Evolutionary conservation across 2,888 invertebrate genomes (phyloP).

Genomic region (Hetaerina titia): DNA sequence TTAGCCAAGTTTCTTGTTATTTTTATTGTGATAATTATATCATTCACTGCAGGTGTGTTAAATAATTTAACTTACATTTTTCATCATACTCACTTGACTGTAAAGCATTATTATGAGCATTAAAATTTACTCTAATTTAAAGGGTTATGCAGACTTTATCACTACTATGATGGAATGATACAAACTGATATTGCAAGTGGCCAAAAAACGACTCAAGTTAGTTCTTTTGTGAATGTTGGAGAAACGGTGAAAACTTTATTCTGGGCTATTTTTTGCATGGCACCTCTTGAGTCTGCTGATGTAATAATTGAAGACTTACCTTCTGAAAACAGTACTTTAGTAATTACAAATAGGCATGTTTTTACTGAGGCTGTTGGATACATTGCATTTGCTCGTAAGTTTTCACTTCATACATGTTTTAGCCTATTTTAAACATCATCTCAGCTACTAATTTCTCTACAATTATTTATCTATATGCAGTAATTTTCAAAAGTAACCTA

Average conservation of each 20-base stretch:
- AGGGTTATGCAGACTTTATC: slow-evolving; percentile 82
- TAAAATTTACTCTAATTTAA: slow-evolving; percentile 69
- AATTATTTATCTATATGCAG: no score
- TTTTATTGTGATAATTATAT: slow-evolving; percentile 81
- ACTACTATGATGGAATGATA: slow-evolving; percentile 84
- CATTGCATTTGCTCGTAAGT: slow-evolving; percentile 81
- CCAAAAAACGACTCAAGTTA: slow-evolving; percentile 76
- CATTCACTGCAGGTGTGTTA: slow-evolving; percentile 80
- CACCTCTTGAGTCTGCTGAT: slow-evolving; percentile 82
- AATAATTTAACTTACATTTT: slow-evolving; percentile 19
- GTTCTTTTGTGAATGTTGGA: slow-evolving; percentile 79
- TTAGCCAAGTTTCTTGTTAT: slow-evolving; percentile 82
- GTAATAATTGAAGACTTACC: slow-evolving; percentile 83
- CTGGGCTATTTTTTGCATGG: slow-evolving; percentile 86
- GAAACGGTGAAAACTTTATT: slow-evolving; percentile 83
- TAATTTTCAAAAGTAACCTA: no score
- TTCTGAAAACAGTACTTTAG: slow-evolving; percentile 76
- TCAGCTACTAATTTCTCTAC: no score
- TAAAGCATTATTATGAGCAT: background rate
- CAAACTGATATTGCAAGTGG: slow-evolving; percentile 80
- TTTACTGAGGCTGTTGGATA: slow-evolving; percentile 85
- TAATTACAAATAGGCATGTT: slow-evolving; percentile 80
- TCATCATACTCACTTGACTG: background rate
- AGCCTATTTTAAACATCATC: background rate
- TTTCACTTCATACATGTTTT: background rate